A percentile compares a stretch with the other conserved stretches of the same genome.
phyloP scores from a whole-genome alignment of 2,888 invertebrate genomes.

The Plemyria rubiginata region DNA sequence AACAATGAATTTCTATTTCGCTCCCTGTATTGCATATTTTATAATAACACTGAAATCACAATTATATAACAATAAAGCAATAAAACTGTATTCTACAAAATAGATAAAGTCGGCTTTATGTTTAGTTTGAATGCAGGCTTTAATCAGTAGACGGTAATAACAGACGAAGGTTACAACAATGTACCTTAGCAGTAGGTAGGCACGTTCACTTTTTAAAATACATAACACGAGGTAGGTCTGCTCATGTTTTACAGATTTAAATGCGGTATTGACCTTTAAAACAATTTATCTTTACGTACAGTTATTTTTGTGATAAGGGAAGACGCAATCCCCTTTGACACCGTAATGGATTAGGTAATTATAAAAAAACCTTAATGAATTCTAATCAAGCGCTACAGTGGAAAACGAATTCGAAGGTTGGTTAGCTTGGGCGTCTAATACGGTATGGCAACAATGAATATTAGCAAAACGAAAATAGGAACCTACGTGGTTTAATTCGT shows the following conservation, averaged over 20 bases:
- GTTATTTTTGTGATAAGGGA: conserved; percentile 11
- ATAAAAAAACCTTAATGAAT: conserved; percentile 5
- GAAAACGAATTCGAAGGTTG: neutral
- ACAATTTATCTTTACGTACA: conserved; percentile 16
- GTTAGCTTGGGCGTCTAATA: neutral
- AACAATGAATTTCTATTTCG: conserved; percentile 41
- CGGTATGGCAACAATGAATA: conserved; percentile 51
- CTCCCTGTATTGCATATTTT: conserved; percentile 31
- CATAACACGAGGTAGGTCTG: conserved; percentile 7
- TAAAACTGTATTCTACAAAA: conserved; percentile 7
- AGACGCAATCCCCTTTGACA: neutral
- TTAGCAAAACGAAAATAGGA: conserved; percentile 12
- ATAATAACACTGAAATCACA: conserved; percentile 26
- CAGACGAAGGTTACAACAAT: conserved; percentile 30
- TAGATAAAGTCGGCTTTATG: neutral
- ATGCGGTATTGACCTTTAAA: conserved; percentile 14
- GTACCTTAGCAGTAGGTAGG: conserved; percentile 14
- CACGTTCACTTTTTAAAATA: conserved; percentile 38
- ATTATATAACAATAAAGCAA: conserved; percentile 14
- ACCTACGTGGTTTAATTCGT: conserved; percentile 43
- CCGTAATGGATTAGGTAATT: conserved; percentile 16
- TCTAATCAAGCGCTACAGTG: neutral
- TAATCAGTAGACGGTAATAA: conserved; percentile 6
- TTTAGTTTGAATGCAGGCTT: neutral
- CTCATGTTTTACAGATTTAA: conserved; percentile 2